Evolutionary conservation across 2,113 vertebrate species (phyloP).

Genomic region (Labrus mixtus): DNA sequence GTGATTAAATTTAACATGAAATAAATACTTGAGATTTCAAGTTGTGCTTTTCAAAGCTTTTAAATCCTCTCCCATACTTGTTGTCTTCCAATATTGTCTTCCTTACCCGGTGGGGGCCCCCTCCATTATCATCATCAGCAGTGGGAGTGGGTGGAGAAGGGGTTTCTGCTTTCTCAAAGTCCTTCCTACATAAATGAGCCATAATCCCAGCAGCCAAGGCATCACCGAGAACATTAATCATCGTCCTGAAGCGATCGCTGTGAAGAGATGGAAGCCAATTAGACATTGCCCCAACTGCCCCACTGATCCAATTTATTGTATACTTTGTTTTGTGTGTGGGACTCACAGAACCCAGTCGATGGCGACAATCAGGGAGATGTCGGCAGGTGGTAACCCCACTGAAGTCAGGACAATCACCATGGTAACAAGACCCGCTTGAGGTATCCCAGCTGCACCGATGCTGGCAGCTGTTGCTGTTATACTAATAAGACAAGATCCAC

Average conservation of each 20-base stretch:
- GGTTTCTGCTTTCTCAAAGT: slow-evolving; percentile 77
- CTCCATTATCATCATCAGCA: slow-evolving; percentile 11
- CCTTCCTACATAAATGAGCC: slow-evolving; percentile 85
- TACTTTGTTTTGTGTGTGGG: not conserved
- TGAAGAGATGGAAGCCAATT: not conserved
- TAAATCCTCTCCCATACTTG: too few relatives aligned
- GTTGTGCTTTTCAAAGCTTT: too few relatives aligned
- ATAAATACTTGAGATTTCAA: not conserved
- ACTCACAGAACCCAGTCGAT: slow-evolving; percentile 89
- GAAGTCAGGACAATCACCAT: slow-evolving; percentile 92
- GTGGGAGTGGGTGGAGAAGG: not conserved
- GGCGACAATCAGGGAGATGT: slow-evolving; percentile 89
- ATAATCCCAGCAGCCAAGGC: slow-evolving; percentile 89
- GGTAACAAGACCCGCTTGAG: slow-evolving; percentile 89
- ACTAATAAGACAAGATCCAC: slow-evolving; percentile 46
- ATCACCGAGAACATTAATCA: slow-evolving; percentile 89
- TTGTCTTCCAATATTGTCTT: not conserved
- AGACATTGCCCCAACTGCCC: not conserved
- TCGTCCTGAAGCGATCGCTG: slow-evolving; percentile 88
- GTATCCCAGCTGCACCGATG: slow-evolving; percentile 87
- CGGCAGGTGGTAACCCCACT: slow-evolving; percentile 88
- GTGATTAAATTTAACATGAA: not conserved
- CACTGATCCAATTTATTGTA: not conserved
- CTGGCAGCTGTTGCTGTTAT: slow-evolving; percentile 84
- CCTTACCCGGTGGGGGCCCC: slow-evolving; percentile 64